Evolutionary conservation across 2,888 invertebrate genomes (phyloP), one percentile per base, ranked within the genome.

Genomic region (Scrobipalpa costella): DNA sequence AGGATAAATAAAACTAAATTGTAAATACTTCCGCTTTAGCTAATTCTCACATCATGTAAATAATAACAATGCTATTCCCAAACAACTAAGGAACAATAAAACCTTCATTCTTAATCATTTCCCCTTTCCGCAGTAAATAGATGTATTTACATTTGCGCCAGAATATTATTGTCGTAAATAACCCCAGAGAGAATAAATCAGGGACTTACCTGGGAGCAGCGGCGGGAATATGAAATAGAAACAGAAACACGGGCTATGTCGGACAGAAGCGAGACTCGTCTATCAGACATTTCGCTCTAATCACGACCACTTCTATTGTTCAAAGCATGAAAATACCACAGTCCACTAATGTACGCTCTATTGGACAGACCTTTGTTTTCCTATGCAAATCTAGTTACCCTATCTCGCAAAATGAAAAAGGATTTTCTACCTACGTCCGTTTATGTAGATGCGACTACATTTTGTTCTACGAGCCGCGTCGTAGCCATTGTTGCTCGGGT

Each of bases 231-330:
- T 63, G 58, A 65, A 64, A 57, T 62, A 63, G 67, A 8, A 9
- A 21, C 21, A 13, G 21, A 50, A 49, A 64, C 64, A 61, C 66
- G 49, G 60, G 61, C 59, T 55, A n/a, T 66, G 58, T 33, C 63
- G 66, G 63, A 63, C 66, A 66, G 67, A 64, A 67, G 67, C 64
- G 33, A 27, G 49, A 27, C 36, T 55, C 60, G 62, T 57, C 66
- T 66, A 61, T 34, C 66, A 63, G 60, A 50, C 50, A 55, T 50
- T 64, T 38, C 27, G 59, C 57, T 64, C 40, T 65, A 66, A 69
- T 69, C 68, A 69, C 69, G 67, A 69, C 67, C 62, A 59, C 67
- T 65, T 66, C 62, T 66, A 69, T 69, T 69, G 69, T 69, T 66
- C 66, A 64, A 61, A 33, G 47, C 49, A 60, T 65, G 67, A 47